Percentiles rank a stretch among this genome's conserved stretches.
Conservation (phyloP, 2,797 vertebrate species). For the Leptodactylus fallax region DNA sequence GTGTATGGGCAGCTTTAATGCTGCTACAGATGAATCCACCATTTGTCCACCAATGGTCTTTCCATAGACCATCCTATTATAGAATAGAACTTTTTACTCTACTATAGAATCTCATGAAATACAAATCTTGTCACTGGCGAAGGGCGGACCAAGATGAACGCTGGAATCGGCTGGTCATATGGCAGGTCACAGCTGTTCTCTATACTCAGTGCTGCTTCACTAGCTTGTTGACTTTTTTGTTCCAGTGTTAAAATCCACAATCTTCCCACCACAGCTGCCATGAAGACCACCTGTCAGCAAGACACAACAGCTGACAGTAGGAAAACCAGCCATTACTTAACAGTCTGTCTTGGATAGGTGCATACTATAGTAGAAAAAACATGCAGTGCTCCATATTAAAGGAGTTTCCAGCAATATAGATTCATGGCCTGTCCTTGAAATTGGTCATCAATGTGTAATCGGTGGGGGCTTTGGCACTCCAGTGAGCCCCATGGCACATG, state of each 20-base stretch:
- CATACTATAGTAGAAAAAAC: not conserved
- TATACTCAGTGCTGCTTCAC: conserved; percentile 7
- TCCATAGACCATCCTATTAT: too few species aligned
- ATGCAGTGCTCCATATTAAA: not conserved
- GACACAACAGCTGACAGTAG: conserved; percentile 7
- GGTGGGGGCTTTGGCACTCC: too few species aligned
- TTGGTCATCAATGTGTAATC: not conserved
- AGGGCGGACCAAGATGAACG: not conserved
- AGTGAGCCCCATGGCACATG: too few species aligned
- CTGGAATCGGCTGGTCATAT: not conserved
- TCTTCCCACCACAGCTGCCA: conserved; percentile 25
- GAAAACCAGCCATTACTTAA: not conserved
- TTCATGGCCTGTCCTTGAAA: not conserved
- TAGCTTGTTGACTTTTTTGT: conserved; percentile 18
- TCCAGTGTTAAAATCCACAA: conserved; percentile 14
- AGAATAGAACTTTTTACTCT: not conserved
- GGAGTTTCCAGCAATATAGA: not conserved
- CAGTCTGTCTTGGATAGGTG: not conserved
- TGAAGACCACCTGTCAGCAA: conserved; percentile 28
- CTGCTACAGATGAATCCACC: not conserved
- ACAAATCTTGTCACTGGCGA: not conserved
- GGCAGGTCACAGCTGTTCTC: conserved; percentile 22
- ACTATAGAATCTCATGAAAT: not conserved
- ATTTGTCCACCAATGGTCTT: too few species aligned
- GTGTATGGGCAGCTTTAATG: not conserved